Evolutionary conservation across 2,888 invertebrate genomes (phyloP), one percentile per base, ranked within the genome.

Genomic region (Xestoiulus laeticollis): DNA sequence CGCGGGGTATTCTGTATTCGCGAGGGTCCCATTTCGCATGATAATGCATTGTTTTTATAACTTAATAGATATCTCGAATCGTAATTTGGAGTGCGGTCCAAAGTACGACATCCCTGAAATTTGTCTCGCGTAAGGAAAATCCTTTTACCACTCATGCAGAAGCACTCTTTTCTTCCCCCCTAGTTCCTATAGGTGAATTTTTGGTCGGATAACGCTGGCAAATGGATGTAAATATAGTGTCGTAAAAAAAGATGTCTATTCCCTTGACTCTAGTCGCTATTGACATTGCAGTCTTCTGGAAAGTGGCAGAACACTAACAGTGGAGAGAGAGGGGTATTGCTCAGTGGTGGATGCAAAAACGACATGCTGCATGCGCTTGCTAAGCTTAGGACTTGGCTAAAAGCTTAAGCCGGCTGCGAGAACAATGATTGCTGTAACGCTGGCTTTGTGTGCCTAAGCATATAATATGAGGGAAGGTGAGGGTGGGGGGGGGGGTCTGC

Each of bases 201-300:
- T 68, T 26, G 68, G 68, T 68, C 26, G 68, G 26, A 68, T 68
- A 26, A 26, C 26, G 68, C 68, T 78, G 78, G 78, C 78, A 78
- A 78, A 26, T 78, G 78, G 78, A 78, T 78, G 78, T 78, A 78
- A 78, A 78, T 78, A 78, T 14, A 16, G 78, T 78, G 78, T 78
- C 78, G 78, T 78, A 78, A 78, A 68, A 68, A 78, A 78, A 48
- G 48, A 48, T 78, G 78, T 32, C 78, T 78, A 78, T 78, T 78
- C 78, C 26, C 78, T 30, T 78, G 78, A 78, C 78, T 78, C 78
- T 12, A 30, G 78, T 26, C 26, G 30, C 30, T 78, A 26, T 78
- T 78, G 78, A 78, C 78, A 78, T 78, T 78, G 78, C 78, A 78
- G 30, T 78, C 78, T 78, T 78, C 78, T 78, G 78, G 78, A 78